phyloP scores from a whole-genome alignment of 2,113 vertebrate species.

The Mystacornis crossleyi region DNA sequence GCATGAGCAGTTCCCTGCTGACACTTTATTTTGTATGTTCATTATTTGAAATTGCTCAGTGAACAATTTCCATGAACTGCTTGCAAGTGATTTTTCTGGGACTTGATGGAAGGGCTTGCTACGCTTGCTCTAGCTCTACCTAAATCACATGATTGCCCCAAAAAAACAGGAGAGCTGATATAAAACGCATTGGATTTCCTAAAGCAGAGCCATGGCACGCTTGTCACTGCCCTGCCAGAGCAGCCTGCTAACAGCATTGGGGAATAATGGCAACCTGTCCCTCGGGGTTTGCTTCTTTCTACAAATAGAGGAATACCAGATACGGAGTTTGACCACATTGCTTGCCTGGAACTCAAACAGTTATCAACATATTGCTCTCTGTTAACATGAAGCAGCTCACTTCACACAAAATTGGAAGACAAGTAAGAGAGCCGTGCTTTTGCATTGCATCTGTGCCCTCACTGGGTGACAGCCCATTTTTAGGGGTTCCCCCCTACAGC shows the following conservation, averaged over 20 bases:
- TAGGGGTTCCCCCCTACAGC: background rate
- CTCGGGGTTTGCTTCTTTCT: background rate
- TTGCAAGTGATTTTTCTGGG: background rate
- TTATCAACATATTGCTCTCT: fast-evolving
- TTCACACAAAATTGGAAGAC: background rate
- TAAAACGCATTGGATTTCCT: background rate
- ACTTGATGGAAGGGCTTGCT: background rate
- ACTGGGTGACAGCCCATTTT: background rate
- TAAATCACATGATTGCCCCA: background rate
- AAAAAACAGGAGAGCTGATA: background rate
- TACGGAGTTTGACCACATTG: fast-evolving
- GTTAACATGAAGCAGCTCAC: background rate
- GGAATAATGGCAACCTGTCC: background rate
- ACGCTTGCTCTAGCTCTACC: background rate
- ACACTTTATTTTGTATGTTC: background rate
- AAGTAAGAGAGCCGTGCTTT: background rate
- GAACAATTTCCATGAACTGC: background rate
- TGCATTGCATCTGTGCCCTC: background rate
- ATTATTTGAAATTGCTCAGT: background rate
- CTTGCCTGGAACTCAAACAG: background rate
- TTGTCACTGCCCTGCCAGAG: background rate
- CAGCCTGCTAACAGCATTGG: fast-evolving
- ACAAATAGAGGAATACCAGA: background rate
- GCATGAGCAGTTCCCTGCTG: background rate
- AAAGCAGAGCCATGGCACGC: fast-evolving